Percentiles rank a stretch among this genome's conserved stretches.
These are phyloP conservation scores for Poecile atricapillus DNA, from an alignment of 2,113 vertebrate species.

Conservation along the genomic window DNA sequence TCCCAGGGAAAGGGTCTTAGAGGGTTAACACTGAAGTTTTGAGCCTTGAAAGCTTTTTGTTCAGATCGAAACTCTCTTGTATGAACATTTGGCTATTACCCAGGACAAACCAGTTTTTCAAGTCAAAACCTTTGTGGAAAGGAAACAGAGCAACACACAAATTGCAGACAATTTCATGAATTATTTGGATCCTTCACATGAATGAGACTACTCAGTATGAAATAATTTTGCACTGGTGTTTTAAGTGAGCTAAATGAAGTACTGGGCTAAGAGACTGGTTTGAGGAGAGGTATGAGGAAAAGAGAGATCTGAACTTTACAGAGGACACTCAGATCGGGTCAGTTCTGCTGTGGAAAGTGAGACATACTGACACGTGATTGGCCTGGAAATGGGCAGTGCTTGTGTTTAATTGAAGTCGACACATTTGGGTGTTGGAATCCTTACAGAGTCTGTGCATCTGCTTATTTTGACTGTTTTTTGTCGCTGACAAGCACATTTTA, in stretches of 20 bases:
- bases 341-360: not conserved
- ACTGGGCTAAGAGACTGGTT: not conserved
- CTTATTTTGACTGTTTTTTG: slow-evolving; percentile 22
- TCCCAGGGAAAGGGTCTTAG: not conserved
- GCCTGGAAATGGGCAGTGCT: slow-evolving; percentile 41
- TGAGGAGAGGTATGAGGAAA: not conserved
- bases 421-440: slow-evolving; percentile 32
- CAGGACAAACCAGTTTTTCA: slow-evolving; percentile 59
- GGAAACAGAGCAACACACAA: not conserved
- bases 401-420: slow-evolving; percentile 10
- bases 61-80: not conserved
- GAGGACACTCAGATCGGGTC: not conserved
- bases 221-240: not conserved
- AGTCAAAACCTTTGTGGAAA: slow-evolving; percentile 15
- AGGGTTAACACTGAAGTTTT: slow-evolving; percentile 40
- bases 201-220: not conserved
- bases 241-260: not conserved
- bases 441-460: slow-evolving; percentile 27
- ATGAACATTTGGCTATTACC: slow-evolving; percentile 22
- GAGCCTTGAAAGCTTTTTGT: slow-evolving; percentile 25
- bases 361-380: not conserved
- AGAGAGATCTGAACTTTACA: not conserved
- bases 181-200: not conserved
- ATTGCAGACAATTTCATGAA: not conserved
- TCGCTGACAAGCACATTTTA: not conserved